Evolutionary conservation across 2,797 vertebrate species (phyloP), one percentile per base, ranked within the genome.

Genomic region (Eulemur albifrons): DNA sequence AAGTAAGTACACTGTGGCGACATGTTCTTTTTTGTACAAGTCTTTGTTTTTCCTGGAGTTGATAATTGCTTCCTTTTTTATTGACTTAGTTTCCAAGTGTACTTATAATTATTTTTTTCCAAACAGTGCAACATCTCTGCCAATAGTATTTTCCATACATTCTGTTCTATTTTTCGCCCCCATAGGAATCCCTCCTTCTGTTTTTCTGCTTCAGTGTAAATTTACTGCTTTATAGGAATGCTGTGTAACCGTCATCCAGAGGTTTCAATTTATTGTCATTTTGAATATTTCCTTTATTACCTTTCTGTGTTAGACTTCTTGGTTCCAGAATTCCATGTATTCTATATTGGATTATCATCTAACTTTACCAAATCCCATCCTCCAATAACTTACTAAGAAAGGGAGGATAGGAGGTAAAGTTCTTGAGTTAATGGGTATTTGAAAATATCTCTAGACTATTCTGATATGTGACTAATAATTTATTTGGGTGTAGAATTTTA

Each of bases 1-100:
- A 85, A 85, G 32, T 59, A 59, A 88, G 67, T 50, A 35, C 18
- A 9, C 38, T 35, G 54, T 77, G 61, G 67, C 48, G 13, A 10
- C 18, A 35, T 69, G 48, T 88, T 30, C 45, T 90, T 83, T 80
- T 92, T 92, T 54, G 35, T 80, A 65, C 14, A 54, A 45, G 70
- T 35, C 20, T 90, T 88, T 92, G 27, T 54, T 81, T 76, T 72
- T 88, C 61, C 67, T 85, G 35, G 10, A 72, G 43, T 95, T 96
- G 54, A 88, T 67, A 61, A 38, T 88, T 92, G 54, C 76, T 48
- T 95, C 38, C 15, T 52, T 92, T 91, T 92, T 84, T 86, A 84
- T 90, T 85, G 79, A 85, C 12, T 13, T 76, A 35, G 25, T 83
- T 52, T 87, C n/a, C 63, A 93, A 81, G 50, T 65, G 11, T 80